Conservation (phyloP, 2,888 invertebrate genomes). For the Microchrysa polita region DNA sequence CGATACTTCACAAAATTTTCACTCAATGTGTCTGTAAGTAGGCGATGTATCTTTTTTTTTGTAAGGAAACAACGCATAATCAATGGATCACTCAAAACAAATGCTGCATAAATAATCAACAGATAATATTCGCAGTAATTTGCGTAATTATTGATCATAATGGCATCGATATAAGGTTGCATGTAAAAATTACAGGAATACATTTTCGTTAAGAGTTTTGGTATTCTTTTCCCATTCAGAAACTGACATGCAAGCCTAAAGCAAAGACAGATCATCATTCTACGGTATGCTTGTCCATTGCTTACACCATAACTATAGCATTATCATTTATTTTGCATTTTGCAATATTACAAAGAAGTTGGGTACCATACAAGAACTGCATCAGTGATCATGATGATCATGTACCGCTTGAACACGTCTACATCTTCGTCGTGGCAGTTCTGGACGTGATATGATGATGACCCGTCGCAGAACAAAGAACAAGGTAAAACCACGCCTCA, state of each 20-base stretch:
- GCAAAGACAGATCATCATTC: not conserved
- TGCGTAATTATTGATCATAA: slow-evolving; percentile 32
- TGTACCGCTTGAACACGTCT: too few species aligned
- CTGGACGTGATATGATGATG: slow-evolving; percentile 6
- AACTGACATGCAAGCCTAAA: not conserved
- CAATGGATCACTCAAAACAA: too few species aligned
- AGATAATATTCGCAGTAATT: slow-evolving; percentile 12
- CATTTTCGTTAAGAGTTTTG: not conserved
- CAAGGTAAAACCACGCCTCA: not conserved
- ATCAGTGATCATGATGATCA: slow-evolving; percentile 14
- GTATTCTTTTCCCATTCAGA: too few species aligned
- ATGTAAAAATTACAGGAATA: slow-evolving; percentile 20
- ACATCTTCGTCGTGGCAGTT: not conserved
- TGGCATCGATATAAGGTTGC: not conserved
- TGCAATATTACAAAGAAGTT: slow-evolving; percentile 30
- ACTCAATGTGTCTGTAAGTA: too few species aligned
- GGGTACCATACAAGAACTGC: slow-evolving; percentile 21
- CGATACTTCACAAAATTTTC: too few species aligned
- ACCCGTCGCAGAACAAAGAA: not conserved
- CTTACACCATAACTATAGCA: not conserved
- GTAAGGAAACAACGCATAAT: too few species aligned
- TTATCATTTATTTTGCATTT: slow-evolving; percentile 34
- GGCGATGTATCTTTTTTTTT: too few species aligned
- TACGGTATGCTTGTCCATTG: not conserved
- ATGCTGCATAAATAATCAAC: not conserved